phyloP scores from a whole-genome alignment of 2,797 vertebrate genomes.

The Melanogrammus aeglefinus region DNA sequence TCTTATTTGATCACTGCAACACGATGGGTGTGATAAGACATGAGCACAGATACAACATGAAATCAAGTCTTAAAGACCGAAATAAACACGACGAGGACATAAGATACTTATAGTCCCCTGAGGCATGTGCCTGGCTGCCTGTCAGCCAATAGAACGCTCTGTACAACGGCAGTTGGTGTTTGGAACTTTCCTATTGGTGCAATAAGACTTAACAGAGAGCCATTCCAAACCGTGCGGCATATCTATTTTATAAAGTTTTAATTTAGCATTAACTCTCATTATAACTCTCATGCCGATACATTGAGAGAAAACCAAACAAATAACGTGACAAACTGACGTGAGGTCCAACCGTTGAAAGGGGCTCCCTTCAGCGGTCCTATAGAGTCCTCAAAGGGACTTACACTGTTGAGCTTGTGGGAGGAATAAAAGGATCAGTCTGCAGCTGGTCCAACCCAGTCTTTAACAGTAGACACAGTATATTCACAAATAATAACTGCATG shows the following conservation, averaged over 20 bases:
- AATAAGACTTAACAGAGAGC: neutral
- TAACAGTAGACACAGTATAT: neutral
- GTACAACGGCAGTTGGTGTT: neutral
- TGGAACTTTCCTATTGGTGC: neutral
- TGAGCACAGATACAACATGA: neutral
- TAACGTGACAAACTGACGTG: neutral
- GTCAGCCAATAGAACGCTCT: neutral
- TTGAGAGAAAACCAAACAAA: neutral
- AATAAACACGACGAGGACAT: neutral
- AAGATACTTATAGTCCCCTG: neutral
- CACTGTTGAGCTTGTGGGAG: neutral
- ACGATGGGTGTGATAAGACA: neutral
- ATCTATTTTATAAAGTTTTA: neutral
- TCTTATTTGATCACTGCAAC: neutral
- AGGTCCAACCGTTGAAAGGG: neutral
- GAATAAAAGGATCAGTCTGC: neutral
- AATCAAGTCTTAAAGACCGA: neutral
- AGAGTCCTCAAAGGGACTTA: neutral
- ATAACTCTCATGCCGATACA: neutral
- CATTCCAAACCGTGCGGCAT: neutral
- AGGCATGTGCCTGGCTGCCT: neutral
- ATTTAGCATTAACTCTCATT: neutral
- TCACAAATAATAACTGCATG: neutral
- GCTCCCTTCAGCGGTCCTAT: neutral
- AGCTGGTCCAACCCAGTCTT: neutral